Percentiles rank a stretch among this genome's conserved stretches.
Conservation (phyloP, 2,797 vertebrate species). For the Gadopsis bispinosus region DNA sequence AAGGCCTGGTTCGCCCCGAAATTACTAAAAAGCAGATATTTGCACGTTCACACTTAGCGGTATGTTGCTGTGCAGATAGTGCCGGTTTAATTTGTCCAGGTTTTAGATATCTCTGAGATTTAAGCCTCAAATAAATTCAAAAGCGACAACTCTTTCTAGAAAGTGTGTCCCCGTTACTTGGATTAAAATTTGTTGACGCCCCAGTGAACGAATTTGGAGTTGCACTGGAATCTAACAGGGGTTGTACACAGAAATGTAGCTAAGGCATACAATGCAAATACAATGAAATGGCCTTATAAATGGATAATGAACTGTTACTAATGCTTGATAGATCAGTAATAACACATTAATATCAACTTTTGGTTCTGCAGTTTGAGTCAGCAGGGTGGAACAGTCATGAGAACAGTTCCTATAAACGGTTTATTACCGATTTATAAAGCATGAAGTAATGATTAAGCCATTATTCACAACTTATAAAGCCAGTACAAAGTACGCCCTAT, state of each 20-base stretch:
- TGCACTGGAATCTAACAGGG: neutral
- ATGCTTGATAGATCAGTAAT: slow-evolving; percentile 2
- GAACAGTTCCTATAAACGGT: neutral
- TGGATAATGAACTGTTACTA: neutral
- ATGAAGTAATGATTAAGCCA: neutral
- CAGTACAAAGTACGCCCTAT: neutral
- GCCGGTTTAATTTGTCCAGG: neutral
- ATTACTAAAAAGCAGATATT: neutral
- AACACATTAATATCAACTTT: neutral
- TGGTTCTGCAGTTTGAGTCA: too few relatives aligned
- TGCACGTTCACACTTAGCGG: neutral
- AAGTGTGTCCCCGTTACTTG: neutral
- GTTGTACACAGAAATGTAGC: neutral
- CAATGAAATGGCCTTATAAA: neutral
- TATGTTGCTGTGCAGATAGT: neutral
- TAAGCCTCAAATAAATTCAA: neutral
- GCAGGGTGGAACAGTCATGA: too few relatives aligned
- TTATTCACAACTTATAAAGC: neutral
- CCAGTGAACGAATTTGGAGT: neutral
- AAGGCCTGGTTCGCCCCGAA: neutral
- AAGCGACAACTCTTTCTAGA: neutral
- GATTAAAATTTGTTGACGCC: neutral
- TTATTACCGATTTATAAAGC: slow-evolving; percentile 2
- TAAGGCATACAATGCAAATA: neutral
- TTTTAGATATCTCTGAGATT: neutral